Conservation (phyloP, 1,140 invertebrate species). For the Orussus abietinus region DNA sequence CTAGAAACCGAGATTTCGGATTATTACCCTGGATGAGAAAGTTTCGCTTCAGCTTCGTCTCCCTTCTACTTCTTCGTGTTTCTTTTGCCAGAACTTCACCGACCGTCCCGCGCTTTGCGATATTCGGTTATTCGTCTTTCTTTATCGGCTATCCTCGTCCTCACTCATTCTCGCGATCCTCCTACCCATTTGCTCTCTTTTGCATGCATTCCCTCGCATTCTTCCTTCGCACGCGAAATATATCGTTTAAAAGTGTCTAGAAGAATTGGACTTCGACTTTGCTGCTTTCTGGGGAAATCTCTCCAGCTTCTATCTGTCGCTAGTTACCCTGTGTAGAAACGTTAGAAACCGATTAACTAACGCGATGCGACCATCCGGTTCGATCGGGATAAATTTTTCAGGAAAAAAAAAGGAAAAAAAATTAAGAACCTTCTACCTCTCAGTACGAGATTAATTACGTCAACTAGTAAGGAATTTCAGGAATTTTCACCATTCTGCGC, state of each 20-base stretch:
- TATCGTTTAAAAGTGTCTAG: constrained; percentile 26
- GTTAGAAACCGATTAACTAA: constrained; percentile 2
- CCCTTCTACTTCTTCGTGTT: constrained; percentile 2
- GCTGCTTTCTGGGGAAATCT: constrained; percentile 34
- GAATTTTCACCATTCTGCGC: no score
- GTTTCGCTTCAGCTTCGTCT: constrained; percentile 18
- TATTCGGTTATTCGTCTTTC: constrained; percentile 10
- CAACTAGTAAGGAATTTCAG: no score
- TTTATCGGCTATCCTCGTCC: constrained; percentile 2
- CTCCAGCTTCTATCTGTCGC: constrained; percentile 37
- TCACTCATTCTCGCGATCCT: constrained; percentile 12
- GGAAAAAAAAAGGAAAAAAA: no score
- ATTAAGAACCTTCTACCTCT: no score
- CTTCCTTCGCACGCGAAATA: constrained; percentile 34
- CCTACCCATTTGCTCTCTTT: constrained; percentile 10
- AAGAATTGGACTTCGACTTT: not conserved
- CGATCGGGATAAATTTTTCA: no score
- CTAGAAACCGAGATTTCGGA: constrained; percentile 45
- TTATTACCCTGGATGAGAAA: constrained; percentile 51
- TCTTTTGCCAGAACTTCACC: constrained; percentile 38
- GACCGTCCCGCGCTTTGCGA: constrained; percentile 39
- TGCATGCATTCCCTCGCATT: not conserved
- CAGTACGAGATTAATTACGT: no score
- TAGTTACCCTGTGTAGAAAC: constrained; percentile 51
- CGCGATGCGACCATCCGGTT: no score